phyloP scores from a whole-genome alignment of 2,113 vertebrate genomes.

The Amphiprion ocellaris region DNA sequence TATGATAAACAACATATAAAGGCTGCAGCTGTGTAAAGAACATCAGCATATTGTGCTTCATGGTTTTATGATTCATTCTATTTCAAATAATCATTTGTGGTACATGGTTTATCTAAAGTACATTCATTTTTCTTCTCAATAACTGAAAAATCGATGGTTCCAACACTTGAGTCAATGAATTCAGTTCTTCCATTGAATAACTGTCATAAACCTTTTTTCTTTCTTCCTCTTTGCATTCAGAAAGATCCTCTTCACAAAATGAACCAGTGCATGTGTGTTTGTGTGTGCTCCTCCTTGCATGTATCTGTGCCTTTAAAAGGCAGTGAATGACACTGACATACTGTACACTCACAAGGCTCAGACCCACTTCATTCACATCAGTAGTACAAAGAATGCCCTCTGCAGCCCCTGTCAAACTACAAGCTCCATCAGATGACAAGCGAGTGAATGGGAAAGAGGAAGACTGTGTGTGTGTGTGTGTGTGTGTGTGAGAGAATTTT shows the following conservation, averaged over 20 bases:
- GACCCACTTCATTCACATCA: constrained; percentile 36
- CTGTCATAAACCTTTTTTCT: not conserved
- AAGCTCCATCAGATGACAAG: constrained; percentile 37
- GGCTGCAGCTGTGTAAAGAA: not conserved
- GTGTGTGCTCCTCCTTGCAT: not conserved
- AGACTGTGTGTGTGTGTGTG: constrained; percentile 4
- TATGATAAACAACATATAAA: not conserved
- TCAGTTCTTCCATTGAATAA: not conserved
- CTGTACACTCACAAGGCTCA: constrained; percentile 20
- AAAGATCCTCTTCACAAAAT: constrained; percentile 4
- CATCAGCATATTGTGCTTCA: not conserved
- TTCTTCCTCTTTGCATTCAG: not conserved
- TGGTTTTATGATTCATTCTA: not conserved
- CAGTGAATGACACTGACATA: not conserved
- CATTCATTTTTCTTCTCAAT: not conserved
- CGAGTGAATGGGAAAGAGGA: constrained; percentile 21
- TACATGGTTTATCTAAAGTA: not conserved
- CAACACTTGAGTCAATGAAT: not conserved
- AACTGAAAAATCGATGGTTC: not conserved
- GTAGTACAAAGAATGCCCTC: constrained; percentile 42
- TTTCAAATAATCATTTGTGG: constrained; percentile 5
- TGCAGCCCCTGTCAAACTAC: constrained; percentile 48
- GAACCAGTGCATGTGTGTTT: not conserved
- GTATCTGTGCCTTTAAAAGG: constrained; percentile 14
- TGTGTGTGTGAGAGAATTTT: constrained; percentile 10